Conservation (phyloP, 2,797 vertebrate species). For the Gallinago solitaria region DNA sequence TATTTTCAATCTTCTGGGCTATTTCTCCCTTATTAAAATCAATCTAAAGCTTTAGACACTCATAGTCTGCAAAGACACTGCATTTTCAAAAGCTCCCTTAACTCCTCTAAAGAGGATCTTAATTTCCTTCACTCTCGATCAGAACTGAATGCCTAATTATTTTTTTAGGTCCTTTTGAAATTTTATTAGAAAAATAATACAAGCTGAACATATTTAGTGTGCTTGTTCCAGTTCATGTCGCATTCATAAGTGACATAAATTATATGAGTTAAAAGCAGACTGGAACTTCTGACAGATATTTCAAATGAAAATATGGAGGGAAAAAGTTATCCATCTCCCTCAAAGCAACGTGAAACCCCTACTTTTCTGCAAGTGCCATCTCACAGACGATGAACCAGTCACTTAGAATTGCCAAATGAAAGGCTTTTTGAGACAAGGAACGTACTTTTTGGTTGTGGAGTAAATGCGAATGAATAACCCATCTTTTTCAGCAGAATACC, state of each 20-base stretch:
- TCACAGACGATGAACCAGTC: neutral
- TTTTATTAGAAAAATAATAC: neutral
- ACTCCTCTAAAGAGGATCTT: neutral
- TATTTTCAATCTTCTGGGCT: neutral
- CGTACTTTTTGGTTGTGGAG: accelerated
- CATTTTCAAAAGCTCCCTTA: constrained; percentile 16
- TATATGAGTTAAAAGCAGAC: neutral
- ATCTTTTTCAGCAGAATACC: neutral
- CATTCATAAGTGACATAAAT: neutral
- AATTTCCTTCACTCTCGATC: neutral
- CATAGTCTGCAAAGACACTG: neutral
- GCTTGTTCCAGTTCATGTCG: neutral
- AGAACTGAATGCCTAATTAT: neutral
- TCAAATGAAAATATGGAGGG: neutral
- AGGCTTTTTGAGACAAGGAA: neutral
- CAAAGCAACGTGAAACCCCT: neutral
- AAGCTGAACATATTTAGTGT: neutral
- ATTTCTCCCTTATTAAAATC: neutral
- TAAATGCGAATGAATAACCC: neutral
- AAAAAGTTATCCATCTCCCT: neutral
- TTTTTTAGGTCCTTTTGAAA: neutral
- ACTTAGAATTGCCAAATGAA: neutral
- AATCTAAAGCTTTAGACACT: neutral
- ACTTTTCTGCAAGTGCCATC: neutral
- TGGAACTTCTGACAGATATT: neutral